Evolutionary conservation across 2,113 vertebrate genomes (phyloP).

Genomic region (Montifringilla adamsi): DNA sequence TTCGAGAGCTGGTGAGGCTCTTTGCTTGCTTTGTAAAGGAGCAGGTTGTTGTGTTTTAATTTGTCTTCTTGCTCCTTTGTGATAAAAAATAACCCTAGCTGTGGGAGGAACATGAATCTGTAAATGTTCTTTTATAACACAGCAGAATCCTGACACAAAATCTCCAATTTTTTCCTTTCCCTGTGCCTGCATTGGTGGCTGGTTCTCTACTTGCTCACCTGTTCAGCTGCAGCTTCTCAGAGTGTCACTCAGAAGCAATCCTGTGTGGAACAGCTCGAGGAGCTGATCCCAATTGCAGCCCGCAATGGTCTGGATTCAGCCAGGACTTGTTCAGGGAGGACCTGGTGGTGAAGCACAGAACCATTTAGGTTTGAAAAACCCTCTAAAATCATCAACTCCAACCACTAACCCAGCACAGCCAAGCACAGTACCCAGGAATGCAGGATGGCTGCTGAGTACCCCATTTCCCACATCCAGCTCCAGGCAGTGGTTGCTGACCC

Average conservation of each 20-base stretch:
- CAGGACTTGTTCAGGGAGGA: neutral
- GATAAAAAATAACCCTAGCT: neutral
- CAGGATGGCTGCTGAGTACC: neutral
- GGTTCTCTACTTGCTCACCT: neutral
- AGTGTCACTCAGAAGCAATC: neutral
- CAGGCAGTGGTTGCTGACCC: neutral
- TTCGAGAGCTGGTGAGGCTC: neutral
- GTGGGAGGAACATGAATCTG: neutral
- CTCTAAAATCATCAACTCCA: neutral
- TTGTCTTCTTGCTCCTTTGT: neutral
- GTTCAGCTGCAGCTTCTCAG: neutral
- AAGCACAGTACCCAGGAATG: neutral
- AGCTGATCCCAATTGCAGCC: neutral
- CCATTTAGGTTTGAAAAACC: neutral
- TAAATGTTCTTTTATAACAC: neutral
- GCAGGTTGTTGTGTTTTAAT: neutral
- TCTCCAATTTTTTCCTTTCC: neutral
- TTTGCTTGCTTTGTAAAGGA: neutral
- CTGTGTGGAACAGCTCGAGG: fast-evolving
- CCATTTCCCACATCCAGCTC: neutral
- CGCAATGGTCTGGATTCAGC: neutral
- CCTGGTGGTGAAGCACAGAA: neutral
- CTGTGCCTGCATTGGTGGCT: neutral
- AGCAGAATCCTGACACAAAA: neutral
- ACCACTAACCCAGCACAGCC: neutral